Base-by-base conservation (phyloP, 2,888 invertebrate species). In the Acleris literana region DNA sequence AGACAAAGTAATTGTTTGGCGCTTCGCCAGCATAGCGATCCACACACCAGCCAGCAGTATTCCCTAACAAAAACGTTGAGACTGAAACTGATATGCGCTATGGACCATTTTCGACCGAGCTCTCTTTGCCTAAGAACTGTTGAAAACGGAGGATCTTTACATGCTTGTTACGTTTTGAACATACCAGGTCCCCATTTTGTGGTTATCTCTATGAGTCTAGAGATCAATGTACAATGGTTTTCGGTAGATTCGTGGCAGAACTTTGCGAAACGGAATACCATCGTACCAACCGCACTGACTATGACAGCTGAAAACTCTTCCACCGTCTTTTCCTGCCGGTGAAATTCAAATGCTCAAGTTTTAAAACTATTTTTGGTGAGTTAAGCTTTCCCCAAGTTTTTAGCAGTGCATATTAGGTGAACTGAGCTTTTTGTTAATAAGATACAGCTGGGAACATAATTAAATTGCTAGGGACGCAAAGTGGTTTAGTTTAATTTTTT, bases 1-100 rank as follows among this genome's bases (percentile, higher is more conserved):
- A 88, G 86, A 81, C 85, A 85, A 84, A 88, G 89, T 88, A 88
- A 90, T 90, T 87, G 88, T 88, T 84, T 91, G 90, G 90, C 88
- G 72, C 54, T 33, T 63, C 69, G 90, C 90, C 90, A 90, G 73
- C 68, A 25, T 64, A 68, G 69, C 67, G 73, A 69, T 33, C 18
- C 48, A 33, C 49, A 33, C 20, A 53, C 58, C n/a, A 29, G 20
- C 13, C 33, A 13, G 39, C 39, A 39, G 13, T 39, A 39, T 39
- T 39, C 39, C 4, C 39, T 39, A 39, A 39, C 39, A 39, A 4
- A 13, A 39, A 9, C 11, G 39, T 13, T 39, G 13, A 13, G 39
- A 39, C 13, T 33, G 33, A 33, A 13, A 4, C 39, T 13, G 13
- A 13, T 9, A 39, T 13, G n/a, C 39, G 13, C 39, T 39, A 13